A percentile compares a stretch with the other conserved stretches of the same genome.
Evolutionary conservation across 1,140 invertebrate species (phyloP).

Genomic region (Bombus ignitus): DNA sequence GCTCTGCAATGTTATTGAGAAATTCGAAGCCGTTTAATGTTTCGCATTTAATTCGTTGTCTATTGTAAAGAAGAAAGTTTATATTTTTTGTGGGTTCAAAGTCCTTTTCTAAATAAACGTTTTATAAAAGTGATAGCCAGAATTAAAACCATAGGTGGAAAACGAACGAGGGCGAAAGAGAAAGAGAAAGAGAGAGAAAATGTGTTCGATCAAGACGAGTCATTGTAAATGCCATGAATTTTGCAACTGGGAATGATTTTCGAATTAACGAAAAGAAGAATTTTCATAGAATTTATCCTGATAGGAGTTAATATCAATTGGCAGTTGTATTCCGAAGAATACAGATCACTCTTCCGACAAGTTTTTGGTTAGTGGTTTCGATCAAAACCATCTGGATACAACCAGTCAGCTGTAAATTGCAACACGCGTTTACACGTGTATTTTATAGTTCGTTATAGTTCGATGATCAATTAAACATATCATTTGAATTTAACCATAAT

Average conservation of each 20-base stretch:
- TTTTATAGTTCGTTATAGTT: conserved; percentile 1
- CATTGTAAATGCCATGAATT: conserved; percentile 75
- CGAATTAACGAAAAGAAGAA: conserved; percentile 66
- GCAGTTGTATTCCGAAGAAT: neutral
- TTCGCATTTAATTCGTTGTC: conserved; percentile 11
- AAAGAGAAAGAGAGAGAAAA: conserved; percentile 45
- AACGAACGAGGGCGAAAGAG: neutral
- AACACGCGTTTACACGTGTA: conserved; percentile 46
- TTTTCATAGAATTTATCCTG: conserved; percentile 48
- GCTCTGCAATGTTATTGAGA: conserved; percentile 73
- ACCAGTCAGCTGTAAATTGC: conserved; percentile 58
- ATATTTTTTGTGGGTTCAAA: neutral
- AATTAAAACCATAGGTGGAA: conserved; percentile 19
- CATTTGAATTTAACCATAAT: neutral
- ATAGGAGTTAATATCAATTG: conserved; percentile 45
- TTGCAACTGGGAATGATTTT: conserved; percentile 72
- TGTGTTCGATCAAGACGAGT: conserved; percentile 61
- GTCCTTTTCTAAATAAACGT: neutral
- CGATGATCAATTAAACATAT: neutral
- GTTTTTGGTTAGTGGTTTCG: conserved; percentile 58
- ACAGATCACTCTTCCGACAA: neutral
- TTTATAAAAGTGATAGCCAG: neutral
- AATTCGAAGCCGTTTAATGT: conserved; percentile 51
- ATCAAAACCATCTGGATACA: conserved; percentile 53
- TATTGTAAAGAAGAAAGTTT: conserved; percentile 1